These are phyloP conservation scores for Poecilia wingei DNA, from an alignment of 2,797 vertebrate genomes.

Conservation along the genomic window DNA sequence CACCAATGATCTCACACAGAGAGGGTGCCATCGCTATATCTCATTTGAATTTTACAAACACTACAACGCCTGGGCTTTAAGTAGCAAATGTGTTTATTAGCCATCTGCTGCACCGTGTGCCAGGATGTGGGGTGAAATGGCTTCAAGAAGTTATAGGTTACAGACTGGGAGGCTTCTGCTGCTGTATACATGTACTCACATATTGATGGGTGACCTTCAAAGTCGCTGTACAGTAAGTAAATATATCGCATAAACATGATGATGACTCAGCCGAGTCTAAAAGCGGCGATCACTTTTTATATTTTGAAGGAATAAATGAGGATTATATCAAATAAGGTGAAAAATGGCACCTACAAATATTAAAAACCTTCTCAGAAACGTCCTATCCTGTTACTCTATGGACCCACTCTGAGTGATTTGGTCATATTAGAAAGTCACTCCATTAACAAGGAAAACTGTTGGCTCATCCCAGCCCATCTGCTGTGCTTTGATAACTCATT, in stretches of 20 bases:
- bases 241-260: conserved; percentile 12
- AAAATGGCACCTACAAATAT: conserved; percentile 29
- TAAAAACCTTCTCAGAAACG: conserved; percentile 57
- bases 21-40: conserved; percentile 63
- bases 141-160: conserved; percentile 67
- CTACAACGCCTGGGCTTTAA: conserved; percentile 60
- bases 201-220: conserved; percentile 59
- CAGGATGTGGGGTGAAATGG: conserved; percentile 40
- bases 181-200: conserved; percentile 37
- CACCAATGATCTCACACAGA: conserved; percentile 69
- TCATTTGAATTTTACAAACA: conserved; percentile 78
- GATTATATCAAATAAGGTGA: conserved; percentile 47
- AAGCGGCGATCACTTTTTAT: conserved; percentile 47
- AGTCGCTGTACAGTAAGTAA: conserved; percentile 20
- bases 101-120: conserved; percentile 70
- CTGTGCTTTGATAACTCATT: conserved; percentile 83
- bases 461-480: conserved; percentile 80
- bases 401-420: conserved; percentile 65
- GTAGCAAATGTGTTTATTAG: conserved; percentile 77
- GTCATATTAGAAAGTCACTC: conserved; percentile 78
- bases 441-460: conserved; percentile 77
- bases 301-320: conserved; percentile 51
- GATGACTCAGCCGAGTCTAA: conserved; percentile 18
- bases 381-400: conserved; percentile 57
- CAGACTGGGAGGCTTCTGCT: conserved; percentile 62